A percentile compares a stretch with the other conserved stretches of the same genome.
These are phyloP conservation scores for Lycodopsis pacificus DNA, from an alignment of 2,797 vertebrate genomes.

Conservation along the genomic window DNA sequence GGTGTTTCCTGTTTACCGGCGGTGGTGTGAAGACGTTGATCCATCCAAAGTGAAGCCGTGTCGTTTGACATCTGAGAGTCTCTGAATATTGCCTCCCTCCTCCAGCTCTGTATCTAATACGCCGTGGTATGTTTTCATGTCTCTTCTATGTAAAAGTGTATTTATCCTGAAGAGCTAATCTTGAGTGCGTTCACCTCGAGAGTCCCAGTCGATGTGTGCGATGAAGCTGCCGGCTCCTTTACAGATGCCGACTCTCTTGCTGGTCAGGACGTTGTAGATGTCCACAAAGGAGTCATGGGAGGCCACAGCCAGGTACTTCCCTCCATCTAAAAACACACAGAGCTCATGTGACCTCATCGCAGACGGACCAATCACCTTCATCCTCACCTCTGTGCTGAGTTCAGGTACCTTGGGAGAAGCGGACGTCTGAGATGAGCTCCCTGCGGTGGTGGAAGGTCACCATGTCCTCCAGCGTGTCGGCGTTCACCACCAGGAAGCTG, in stretches of 20 bases:
- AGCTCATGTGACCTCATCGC: conserved; percentile 5
- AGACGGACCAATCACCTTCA: not conserved
- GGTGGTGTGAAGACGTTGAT: too few relatives aligned
- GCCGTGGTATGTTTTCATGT: too few relatives aligned
- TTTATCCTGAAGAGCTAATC: too few relatives aligned
- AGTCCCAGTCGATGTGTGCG: conserved; percentile 98
- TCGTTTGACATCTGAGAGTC: too few relatives aligned
- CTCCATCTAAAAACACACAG: conserved; percentile 84
- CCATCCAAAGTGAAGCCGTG: too few relatives aligned
- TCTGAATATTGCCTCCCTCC: too few relatives aligned
- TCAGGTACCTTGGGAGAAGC: conserved; percentile 92
- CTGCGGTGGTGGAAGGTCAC: conserved; percentile 97
- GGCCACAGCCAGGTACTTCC: conserved; percentile 96
- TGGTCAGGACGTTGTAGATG: conserved; percentile 96
- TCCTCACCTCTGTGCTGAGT: not conserved
- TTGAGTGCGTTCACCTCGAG: conserved; percentile 85
- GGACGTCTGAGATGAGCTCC: conserved; percentile 96
- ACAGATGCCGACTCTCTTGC: conserved; percentile 97
- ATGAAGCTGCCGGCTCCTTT: conserved; percentile 94
- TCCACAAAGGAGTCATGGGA: conserved; percentile 98
- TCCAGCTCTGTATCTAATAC: too few relatives aligned
- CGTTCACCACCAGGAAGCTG: conserved; percentile 97
- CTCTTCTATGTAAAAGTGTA: too few relatives aligned
- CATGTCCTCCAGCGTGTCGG: conserved; percentile 98
- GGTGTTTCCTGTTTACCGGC: too few relatives aligned